These are phyloP conservation scores for Apis florea DNA, from an alignment of 1,140 invertebrate genomes.

Conservation along the genomic window DNA sequence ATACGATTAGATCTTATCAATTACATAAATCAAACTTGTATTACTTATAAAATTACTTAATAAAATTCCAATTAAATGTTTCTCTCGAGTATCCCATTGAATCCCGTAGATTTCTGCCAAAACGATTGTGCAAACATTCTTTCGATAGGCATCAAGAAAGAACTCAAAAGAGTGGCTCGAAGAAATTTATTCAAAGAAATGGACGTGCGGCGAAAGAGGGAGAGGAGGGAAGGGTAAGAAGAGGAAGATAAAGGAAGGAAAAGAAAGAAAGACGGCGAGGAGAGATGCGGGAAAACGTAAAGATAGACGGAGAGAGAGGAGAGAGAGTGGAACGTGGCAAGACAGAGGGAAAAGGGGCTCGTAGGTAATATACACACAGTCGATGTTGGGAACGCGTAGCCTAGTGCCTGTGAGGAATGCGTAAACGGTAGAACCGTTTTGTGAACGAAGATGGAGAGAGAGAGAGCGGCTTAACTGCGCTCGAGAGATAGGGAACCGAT, in stretches of 20 bases:
- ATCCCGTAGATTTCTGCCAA: slow-evolving; percentile 14
- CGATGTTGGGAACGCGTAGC: slow-evolving; percentile 40
- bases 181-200: slow-evolving; percentile 39
- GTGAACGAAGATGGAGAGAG: not conserved
- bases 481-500: not conserved
- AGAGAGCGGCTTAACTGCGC: not conserved
- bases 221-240: no score
- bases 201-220: not conserved
- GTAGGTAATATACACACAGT: slow-evolving; percentile 27
- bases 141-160: slow-evolving; percentile 31
- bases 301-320: not conserved
- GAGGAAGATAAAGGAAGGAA: not conserved
- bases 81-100: no score
- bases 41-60: no score
- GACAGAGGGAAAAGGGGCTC: slow-evolving; percentile 32
- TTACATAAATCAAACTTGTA: not conserved
- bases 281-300: slow-evolving; percentile 15
- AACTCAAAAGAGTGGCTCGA: slow-evolving; percentile 27
- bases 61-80: no score
- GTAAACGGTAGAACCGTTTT: slow-evolving; percentile 61
- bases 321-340: not conserved
- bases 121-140: slow-evolving; percentile 40
- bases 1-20: not conserved
- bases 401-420: slow-evolving; percentile 51
- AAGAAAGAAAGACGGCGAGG: not conserved